Conservation (phyloP, 2,888 invertebrate species). For the Adelognathus sp. region DNA sequence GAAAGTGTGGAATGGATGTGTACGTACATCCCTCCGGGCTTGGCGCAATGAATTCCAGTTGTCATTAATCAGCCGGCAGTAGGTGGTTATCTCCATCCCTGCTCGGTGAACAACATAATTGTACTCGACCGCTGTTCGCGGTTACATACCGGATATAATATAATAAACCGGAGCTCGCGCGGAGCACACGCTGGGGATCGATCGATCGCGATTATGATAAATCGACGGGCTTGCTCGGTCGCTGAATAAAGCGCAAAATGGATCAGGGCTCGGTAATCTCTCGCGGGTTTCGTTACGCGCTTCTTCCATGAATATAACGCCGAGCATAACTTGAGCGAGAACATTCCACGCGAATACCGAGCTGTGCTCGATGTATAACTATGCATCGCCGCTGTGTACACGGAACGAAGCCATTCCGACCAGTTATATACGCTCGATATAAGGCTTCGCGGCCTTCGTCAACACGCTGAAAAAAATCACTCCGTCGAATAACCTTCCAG, state of each 20-base stretch:
- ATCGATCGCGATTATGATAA: conserved; percentile 47
- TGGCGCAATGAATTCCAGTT: conserved; percentile 30
- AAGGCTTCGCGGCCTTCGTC: conserved; percentile 52
- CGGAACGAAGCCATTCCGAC: conserved; percentile 47
- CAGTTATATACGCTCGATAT: conserved; percentile 35
- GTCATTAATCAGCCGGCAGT: conserved; percentile 40
- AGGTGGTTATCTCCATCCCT: neutral
- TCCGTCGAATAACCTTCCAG: neutral
- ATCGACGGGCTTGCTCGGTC: conserved; percentile 1
- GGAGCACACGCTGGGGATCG: conserved; percentile 26
- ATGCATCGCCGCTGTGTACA: neutral
- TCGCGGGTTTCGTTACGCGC: neutral
- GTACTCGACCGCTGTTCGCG: conserved; percentile 22
- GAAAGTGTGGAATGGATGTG: conserved; percentile 15
- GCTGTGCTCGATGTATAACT: neutral
- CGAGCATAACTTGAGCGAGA: neutral
- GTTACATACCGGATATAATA: conserved; percentile 8
- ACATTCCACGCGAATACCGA: neutral
- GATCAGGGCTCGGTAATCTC: neutral
- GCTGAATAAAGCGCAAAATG: conserved; percentile 17
- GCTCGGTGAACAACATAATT: conserved; percentile 16
- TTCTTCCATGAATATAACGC: neutral
- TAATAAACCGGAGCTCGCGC: conserved; percentile 18
- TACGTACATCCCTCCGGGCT: neutral
- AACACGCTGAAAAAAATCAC: conserved; percentile 19